These are phyloP conservation scores for Callipepla californica DNA, from an alignment of 2,113 vertebrate genomes.

Conservation along the genomic window DNA sequence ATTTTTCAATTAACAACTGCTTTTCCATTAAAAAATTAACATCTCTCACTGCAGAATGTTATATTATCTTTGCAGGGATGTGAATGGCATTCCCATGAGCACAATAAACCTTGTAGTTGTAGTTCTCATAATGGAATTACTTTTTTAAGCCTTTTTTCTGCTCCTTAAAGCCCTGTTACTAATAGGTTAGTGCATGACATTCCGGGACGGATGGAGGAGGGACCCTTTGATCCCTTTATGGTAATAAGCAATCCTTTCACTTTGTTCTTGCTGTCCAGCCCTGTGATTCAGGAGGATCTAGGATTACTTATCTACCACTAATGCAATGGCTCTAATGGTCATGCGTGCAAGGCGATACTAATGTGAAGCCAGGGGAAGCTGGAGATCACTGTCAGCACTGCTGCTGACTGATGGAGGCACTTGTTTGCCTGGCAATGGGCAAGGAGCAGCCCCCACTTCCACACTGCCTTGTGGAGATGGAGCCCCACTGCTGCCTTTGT, in stretches of 20 bases:
- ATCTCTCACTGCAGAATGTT: neutral
- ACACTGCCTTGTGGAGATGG: neutral
- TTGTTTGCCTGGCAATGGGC: neutral
- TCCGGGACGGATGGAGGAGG: neutral
- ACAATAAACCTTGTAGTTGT: neutral
- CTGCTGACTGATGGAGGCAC: neutral
- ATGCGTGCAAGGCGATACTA: accelerated
- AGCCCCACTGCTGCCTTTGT: neutral
- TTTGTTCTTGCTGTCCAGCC: neutral
- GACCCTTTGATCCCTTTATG: neutral
- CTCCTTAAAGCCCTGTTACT: neutral
- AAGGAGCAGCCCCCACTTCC: neutral
- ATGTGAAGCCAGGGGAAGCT: neutral
- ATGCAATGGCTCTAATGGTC: neutral
- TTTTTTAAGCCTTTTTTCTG: neutral
- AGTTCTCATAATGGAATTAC: neutral
- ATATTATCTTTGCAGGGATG: neutral
- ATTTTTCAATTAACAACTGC: neutral
- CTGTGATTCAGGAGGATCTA: neutral
- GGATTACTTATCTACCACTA: neutral
- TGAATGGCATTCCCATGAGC: neutral
- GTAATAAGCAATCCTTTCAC: neutral
- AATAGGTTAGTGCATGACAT: neutral
- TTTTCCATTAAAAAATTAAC: neutral
- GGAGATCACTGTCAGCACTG: neutral